phyloP scores from a whole-genome alignment of 2,888 invertebrate species.

The Heliconius hortense region DNA sequence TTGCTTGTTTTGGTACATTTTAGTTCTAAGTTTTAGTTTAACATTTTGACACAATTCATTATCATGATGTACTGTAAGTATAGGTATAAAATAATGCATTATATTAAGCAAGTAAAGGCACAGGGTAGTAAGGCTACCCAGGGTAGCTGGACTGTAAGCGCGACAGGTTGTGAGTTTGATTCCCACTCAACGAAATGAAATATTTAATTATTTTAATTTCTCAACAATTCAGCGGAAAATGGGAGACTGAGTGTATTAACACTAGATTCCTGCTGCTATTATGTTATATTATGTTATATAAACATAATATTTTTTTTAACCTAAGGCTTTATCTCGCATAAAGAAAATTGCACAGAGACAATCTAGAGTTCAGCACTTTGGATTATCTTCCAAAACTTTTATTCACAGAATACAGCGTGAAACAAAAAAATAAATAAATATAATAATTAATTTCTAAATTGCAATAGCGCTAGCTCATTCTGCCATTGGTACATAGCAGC shows the following conservation, averaged over 20 bases:
- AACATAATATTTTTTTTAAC: too few species aligned
- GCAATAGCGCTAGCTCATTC: background rate
- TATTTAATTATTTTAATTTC: background rate
- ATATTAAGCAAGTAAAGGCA: background rate
- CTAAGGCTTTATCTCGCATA: too few species aligned
- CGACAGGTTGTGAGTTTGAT: background rate
- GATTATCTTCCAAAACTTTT: too few species aligned
- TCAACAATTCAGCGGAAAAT: background rate
- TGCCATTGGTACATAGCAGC: constrained; percentile 7
- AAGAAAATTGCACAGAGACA: too few species aligned
- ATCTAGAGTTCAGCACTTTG: too few species aligned
- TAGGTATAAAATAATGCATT: background rate
- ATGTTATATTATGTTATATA: too few species aligned
- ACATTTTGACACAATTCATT: background rate
- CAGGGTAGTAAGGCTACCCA: background rate
- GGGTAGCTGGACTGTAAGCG: too few species aligned
- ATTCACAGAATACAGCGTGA: background rate
- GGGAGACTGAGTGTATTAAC: background rate
- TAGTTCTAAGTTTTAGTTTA: background rate
- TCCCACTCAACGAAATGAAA: too few species aligned
- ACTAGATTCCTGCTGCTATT: too few species aligned
- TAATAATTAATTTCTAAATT: constrained; percentile 4
- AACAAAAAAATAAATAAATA: background rate
- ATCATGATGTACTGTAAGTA: background rate
- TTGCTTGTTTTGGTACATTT: background rate